These are phyloP conservation scores for Hyposmocoma kahamanoa DNA, from an alignment of 1,140 invertebrate species.

Conservation along the genomic window DNA sequence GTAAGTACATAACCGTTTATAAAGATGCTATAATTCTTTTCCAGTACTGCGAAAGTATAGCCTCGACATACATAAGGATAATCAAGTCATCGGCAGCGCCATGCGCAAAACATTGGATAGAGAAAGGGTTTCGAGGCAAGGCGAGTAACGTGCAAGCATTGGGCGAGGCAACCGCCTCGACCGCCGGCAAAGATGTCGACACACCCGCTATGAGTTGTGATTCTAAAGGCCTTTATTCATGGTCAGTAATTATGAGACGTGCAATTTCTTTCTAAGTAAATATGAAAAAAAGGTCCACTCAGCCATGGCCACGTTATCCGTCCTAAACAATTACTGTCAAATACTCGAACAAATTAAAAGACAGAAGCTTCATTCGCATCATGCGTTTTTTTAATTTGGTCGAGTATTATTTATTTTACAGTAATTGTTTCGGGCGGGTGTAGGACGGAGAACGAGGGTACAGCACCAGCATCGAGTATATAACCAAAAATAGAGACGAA, in stretches of 20 bases:
- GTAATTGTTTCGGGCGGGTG: no score
- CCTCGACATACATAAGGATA: conserved; percentile 75
- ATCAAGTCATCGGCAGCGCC: conserved; percentile 55
- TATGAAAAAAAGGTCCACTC: no score
- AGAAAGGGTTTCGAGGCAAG: conserved; percentile 68
- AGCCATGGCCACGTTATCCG: no score
- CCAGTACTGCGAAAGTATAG: conserved; percentile 76
- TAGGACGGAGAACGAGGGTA: no score
- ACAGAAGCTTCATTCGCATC: no score
- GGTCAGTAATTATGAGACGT: conserved; percentile 36
- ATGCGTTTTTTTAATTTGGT: no score
- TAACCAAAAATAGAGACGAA: no score
- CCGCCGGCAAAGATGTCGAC: conserved; percentile 33
- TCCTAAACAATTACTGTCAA: no score
- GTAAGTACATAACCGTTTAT: conserved; percentile 6
- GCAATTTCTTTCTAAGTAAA: no score
- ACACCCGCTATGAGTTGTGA: conserved; percentile 34
- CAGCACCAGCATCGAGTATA: no score
- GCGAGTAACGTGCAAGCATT: conserved; percentile 69
- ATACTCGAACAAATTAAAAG: no score
- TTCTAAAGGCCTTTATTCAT: conserved; percentile 32
- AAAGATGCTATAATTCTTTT: conserved; percentile 21
- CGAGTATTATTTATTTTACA: no score
- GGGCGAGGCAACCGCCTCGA: conserved; percentile 68
- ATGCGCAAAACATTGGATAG: conserved; percentile 64